Conservation (phyloP, 2,113 vertebrate species). For the Sardina pilchardus region DNA sequence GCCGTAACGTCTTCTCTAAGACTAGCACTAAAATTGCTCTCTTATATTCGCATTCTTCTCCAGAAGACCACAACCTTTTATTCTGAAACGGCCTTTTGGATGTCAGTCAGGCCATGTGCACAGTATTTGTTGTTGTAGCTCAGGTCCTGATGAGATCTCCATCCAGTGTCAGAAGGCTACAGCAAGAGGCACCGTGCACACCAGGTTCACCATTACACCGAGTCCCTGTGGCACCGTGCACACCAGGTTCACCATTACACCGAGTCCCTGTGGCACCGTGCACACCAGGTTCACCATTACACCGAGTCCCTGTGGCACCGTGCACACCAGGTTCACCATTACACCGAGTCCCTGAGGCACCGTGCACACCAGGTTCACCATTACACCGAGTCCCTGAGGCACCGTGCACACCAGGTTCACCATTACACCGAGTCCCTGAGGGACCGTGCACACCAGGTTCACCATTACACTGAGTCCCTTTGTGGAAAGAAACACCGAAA, state of each 20-base stretch:
- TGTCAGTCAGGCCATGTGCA: background rate
- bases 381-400: background rate
- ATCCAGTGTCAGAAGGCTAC: background rate
- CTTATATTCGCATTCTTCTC: background rate
- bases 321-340: background rate
- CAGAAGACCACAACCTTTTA: background rate
- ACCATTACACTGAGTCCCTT: background rate
- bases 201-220: background rate
- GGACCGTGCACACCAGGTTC: no score
- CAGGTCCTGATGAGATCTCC: background rate
- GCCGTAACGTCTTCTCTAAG: background rate
- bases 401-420: background rate
- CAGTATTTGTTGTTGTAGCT: background rate
- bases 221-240: background rate
- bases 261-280: no score
- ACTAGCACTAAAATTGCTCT: background rate
- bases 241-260: background rate
- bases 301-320: no score
- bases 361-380: background rate
- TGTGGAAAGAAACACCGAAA: background rate
- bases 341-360: no score
- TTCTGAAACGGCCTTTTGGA: background rate
- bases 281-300: background rate
- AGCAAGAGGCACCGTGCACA: background rate
- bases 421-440: background rate